Percentiles rank a stretch among this genome's conserved stretches.
These are phyloP conservation scores for Melipona beecheii DNA, from an alignment of 2,888 invertebrate species.

Conservation along the genomic window DNA sequence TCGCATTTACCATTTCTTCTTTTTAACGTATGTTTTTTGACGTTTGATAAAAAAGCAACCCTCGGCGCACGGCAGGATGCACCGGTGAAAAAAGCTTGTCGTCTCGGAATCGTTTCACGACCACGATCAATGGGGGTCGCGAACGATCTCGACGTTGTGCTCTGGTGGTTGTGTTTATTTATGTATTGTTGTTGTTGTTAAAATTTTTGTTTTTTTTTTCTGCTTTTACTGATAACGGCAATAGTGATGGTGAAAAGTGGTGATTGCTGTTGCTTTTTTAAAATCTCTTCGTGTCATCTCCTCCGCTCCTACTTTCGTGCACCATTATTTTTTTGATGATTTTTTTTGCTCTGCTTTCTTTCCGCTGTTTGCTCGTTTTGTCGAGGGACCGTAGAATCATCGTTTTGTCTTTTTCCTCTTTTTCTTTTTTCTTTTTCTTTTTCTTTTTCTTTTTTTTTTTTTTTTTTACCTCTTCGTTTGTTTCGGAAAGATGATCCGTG, in stretches of 20 bases:
- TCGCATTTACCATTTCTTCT: not conserved
- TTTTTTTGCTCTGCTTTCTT: slow-evolving; percentile 37
- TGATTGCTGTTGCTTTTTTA: slow-evolving; percentile 54
- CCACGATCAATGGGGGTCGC: slow-evolving; percentile 63
- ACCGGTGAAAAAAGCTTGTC: slow-evolving; percentile 78
- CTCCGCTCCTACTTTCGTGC: slow-evolving; percentile 66
- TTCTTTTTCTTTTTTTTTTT: not conserved
- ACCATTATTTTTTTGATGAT: slow-evolving; percentile 60
- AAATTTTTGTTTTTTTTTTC: slow-evolving; percentile 43
- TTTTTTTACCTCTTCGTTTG: slow-evolving; percentile 30
- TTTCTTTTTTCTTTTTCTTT: not conserved
- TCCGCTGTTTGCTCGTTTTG: slow-evolving; percentile 61
- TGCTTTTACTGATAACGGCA: slow-evolving; percentile 58
- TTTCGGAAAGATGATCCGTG: slow-evolving; percentile 14
- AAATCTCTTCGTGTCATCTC: slow-evolving; percentile 56
- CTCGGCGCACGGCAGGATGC: slow-evolving; percentile 81
- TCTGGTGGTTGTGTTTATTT: slow-evolving; percentile 68
- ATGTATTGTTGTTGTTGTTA: slow-evolving; percentile 69
- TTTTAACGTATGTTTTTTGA: not conserved
- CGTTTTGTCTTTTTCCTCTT: slow-evolving; percentile 4
- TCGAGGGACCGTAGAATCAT: slow-evolving; percentile 73
- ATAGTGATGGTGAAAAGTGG: slow-evolving; percentile 63
- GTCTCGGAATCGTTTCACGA: slow-evolving; percentile 78
- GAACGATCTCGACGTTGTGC: slow-evolving; percentile 78
- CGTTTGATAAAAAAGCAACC: slow-evolving; percentile 71